Evolutionary conservation across 2,797 vertebrate species (phyloP).

Genomic region (Pangasius macronema): DNA sequence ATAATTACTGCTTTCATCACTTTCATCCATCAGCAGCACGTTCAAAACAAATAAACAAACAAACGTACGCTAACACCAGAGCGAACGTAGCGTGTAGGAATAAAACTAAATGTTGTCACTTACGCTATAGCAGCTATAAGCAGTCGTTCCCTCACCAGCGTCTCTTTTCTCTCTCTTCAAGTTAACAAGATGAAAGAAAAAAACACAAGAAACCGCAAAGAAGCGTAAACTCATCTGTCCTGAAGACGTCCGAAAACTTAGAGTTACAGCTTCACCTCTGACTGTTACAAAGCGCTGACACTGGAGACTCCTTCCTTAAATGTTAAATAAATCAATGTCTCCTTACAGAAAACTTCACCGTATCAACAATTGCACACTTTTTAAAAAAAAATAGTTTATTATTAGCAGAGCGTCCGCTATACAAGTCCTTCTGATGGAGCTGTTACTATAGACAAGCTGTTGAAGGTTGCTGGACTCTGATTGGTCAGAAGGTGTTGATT

Average conservation of each 20-base stretch:
- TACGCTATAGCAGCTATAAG: background rate
- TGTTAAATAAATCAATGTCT: background rate
- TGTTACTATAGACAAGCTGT: too few relatives aligned
- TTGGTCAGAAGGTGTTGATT: too few relatives aligned
- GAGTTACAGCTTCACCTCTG: background rate
- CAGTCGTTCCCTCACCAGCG: background rate
- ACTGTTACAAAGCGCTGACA: background rate
- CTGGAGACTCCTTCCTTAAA: background rate
- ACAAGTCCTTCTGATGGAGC: too few relatives aligned
- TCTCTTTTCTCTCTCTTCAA: background rate
- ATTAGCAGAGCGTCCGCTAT: background rate
- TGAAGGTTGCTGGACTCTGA: too few relatives aligned
- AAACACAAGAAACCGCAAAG: too few relatives aligned
- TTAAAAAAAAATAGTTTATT: background rate
- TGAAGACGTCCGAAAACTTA: background rate
- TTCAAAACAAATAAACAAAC: background rate
- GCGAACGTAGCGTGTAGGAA: too few relatives aligned
- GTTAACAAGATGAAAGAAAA: background rate
- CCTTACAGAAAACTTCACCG: background rate
- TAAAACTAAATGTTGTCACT: background rate
- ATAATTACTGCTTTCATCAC: background rate
- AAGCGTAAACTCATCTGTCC: background rate
- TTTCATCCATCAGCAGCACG: conserved; percentile 9
- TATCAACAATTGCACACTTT: too few relatives aligned
- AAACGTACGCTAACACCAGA: background rate